Base-by-base conservation (phyloP, 2,888 invertebrate genomes). In the Steinernema scapterisci region DNA sequence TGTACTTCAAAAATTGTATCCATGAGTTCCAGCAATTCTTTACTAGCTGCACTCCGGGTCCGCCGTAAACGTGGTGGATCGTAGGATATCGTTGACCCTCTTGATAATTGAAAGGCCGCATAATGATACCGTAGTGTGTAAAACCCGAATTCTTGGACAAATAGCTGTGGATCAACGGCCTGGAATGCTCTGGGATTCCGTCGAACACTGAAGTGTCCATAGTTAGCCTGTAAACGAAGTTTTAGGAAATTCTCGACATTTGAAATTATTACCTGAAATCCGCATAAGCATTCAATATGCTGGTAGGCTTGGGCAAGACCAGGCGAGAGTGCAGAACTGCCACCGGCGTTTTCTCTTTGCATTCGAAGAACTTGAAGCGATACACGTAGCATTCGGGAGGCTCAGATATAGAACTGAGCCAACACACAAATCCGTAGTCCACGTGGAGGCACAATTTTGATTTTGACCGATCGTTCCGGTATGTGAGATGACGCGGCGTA, bases 1-100 rank as follows among this genome's bases (percentile, higher is more conserved):
- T 95, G 74, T 97, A 90, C 92, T 27, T 43, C 27, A 82, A 71
- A 52, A 78, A 76, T 46, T 81, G 78, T n/a, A 78, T 81, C 73
- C 71, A 86, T 82, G 81, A 74, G 13, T 76, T 45, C 80, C 80
- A 86, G 54, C 80, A 80, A 89, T 99, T 97, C 73, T 94, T 94
- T 77, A 99, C 97, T 48, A 96, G 91, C 90, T 99, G 97, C 70
- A 97, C 95, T 88, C 97, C 96, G 0, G 99, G 99, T 0, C 99
- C 99, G 1, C 96, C 99, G 88, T 99, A 99, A 73, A 99, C 94
- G 89, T 95, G 95, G 71, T 97, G 91, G 77, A 99, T 93, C 19
- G 95, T 95, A 0, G 99, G 97, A 90, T 95, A 95, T 77, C 46
- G 77, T 54, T 76, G 78, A 43, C 38, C 44, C 1, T 70, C 56